Evolutionary conservation across 2,113 vertebrate species (phyloP).

Genomic region (Corythaeola cristata): DNA sequence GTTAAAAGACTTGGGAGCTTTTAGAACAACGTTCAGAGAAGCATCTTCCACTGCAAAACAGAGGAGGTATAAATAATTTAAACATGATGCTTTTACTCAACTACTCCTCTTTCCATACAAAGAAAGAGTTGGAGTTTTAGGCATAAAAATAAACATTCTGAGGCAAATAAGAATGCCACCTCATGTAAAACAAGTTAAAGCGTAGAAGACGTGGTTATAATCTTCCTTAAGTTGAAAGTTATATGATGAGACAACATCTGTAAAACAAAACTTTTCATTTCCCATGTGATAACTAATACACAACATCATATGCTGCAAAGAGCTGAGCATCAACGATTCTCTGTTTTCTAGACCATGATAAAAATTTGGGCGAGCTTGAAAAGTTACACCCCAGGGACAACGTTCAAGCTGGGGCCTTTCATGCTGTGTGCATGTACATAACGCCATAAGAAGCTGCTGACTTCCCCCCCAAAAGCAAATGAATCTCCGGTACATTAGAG

Average conservation of each 20-base stretch:
- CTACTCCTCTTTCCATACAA: background rate
- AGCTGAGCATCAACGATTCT: background rate
- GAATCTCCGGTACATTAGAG: background rate
- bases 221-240: background rate
- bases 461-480: background rate
- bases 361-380: conserved; percentile 31
- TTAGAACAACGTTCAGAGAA: background rate
- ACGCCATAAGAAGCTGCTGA: background rate
- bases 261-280: conserved; percentile 17
- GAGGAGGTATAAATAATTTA: conserved; percentile 26
- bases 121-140: background rate
- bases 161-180: background rate
- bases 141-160: background rate
- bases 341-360: conserved; percentile 63
- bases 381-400: conserved; percentile 38
- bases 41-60: background rate
- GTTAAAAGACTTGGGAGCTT: background rate
- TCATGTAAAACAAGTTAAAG: background rate
- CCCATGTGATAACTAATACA: background rate
- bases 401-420: background rate
- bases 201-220: background rate
- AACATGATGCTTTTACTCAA: background rate
- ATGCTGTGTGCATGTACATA: background rate
- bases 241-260: background rate
- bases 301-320: background rate